Evolutionary conservation across 1,140 invertebrate genomes (phyloP).

Genomic region (Nomia melanderi): DNA sequence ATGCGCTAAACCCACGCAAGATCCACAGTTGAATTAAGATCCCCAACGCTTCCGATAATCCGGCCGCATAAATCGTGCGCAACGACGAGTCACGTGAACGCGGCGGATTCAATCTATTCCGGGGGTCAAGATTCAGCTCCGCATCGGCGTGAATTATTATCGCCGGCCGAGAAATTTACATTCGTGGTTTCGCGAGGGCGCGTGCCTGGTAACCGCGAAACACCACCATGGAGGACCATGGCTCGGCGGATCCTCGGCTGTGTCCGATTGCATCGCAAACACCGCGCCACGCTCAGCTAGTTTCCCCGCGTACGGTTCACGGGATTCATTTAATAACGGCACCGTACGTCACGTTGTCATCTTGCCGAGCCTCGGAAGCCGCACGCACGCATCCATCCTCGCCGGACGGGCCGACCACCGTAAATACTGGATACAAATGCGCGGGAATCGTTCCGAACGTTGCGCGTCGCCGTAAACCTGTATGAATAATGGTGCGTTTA

Average conservation of each 20-base stretch:
- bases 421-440: background rate
- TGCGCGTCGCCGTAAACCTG: background rate
- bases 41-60: too few species aligned
- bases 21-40: too few species aligned
- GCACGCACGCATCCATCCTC: background rate
- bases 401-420: background rate
- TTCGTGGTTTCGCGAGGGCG: background rate
- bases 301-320: too few species aligned
- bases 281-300: too few species aligned
- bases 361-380: background rate
- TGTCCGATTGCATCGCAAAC: conserved; percentile 4
- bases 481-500: conserved; percentile 14
- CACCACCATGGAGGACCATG: background rate
- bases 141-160: too few species aligned
- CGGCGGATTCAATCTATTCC: too few species aligned
- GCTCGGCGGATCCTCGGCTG: conserved; percentile 1
- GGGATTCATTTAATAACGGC: conserved; percentile 21
- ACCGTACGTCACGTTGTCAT: conserved; percentile 11
- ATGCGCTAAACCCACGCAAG: too few species aligned
- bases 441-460: background rate
- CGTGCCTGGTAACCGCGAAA: background rate
- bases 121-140: too few species aligned
- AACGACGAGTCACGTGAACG: too few species aligned
- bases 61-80: too few species aligned
- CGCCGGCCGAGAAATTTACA: background rate